Base-by-base conservation (phyloP, 2,113 vertebrate species). In the Spheniscus mendiculus region DNA sequence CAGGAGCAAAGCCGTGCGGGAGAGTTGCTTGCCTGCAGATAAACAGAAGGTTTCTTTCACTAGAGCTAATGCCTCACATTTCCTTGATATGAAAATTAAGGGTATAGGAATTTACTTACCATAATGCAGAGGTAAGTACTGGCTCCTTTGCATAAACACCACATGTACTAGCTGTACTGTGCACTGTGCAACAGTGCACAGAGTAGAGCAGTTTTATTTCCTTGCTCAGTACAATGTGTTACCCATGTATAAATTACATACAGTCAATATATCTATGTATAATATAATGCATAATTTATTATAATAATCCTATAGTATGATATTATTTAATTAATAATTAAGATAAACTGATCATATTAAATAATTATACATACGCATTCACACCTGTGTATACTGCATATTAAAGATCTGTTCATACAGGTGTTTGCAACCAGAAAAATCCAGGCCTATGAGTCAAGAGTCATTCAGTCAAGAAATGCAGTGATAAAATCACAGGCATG, bases 41-140 rank as follows among this genome's bases (percentile, higher is more conserved):
- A 36, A 76, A 84, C 87, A 95, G 70, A 79, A 73, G 44, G 71
- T 76, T 93, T 83, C 71, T 83, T 94, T 91, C 79, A 59, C 62
- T 72, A 45, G 42, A 83, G n/a, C 27, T 93, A 74, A 79, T 82
- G 76, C 62, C 19, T 92, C 53, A 65, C 23, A 73, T 70, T 90
- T 90, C 73, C 63, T 88, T 87, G 78, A 50, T 63, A 78, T 50
- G 73, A 73, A 72, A 95, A 61, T 85, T 65, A 87, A 90, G 59
- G 7, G 11, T 50, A 55, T 34, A 69, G 59, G 86, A 94, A 90
- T 84, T 95, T 78, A 47, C 38, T 81, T 55, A 53, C 45, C 53
- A 47, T n/a, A 87, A 55, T n/a, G 53, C 38, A 59, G 83, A 40
- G 0, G 9, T 53, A 67, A 59, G 38, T 72, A 84, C 58, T 81